Evolutionary conservation across 2,797 vertebrate genomes (phyloP).

Genomic region (Buphagus erythrorhynchus): DNA sequence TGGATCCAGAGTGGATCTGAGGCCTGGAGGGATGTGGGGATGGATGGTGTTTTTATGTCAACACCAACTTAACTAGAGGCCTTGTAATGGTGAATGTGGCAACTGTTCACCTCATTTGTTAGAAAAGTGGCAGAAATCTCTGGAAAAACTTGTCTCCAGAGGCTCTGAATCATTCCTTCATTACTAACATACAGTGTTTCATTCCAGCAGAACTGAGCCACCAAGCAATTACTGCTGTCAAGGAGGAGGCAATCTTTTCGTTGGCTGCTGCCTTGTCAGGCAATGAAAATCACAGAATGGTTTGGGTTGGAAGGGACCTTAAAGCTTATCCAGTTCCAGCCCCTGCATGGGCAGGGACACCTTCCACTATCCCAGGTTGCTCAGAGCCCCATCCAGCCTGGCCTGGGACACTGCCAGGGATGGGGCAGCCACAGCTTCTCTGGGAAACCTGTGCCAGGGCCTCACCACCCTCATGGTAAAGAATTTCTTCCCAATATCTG

Average conservation of each 20-base stretch:
- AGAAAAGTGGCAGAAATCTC: background rate
- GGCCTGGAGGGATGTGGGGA: background rate
- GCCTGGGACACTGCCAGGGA: background rate
- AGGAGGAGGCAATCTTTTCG: background rate
- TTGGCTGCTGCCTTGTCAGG: background rate
- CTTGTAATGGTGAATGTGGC: background rate
- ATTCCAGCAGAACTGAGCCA: background rate
- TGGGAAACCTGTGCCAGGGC: background rate
- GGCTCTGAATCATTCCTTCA: background rate
- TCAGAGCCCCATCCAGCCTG: fast-evolving
- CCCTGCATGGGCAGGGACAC: background rate
- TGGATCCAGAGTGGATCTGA: background rate
- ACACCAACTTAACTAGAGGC: background rate
- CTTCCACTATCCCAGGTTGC: fast-evolving
- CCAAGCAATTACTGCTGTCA: background rate
- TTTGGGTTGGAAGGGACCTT: background rate
- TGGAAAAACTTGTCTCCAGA: background rate
- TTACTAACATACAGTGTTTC: background rate
- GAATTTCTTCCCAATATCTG: background rate
- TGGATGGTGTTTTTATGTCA: background rate
- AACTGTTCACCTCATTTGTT: background rate
- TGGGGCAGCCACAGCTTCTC: background rate
- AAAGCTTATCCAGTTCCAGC: background rate
- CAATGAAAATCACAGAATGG: background rate
- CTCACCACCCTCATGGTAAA: background rate